These are phyloP conservation scores for Catostylus mosaicus DNA, from an alignment of 30 jellyfish, hydroid and myxozoan genomes.

Conservation along the genomic window DNA sequence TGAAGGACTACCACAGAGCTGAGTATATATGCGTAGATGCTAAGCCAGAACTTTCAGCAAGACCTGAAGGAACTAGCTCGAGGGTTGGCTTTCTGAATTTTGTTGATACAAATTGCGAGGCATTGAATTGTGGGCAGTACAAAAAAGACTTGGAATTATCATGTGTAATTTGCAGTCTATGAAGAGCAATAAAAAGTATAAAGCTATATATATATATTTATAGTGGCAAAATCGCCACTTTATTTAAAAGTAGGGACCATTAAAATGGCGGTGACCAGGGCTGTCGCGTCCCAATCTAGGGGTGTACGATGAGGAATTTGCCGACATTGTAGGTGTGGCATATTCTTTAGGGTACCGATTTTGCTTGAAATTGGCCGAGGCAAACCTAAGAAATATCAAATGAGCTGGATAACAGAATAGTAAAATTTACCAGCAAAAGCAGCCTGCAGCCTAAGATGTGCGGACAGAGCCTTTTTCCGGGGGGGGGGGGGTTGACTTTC, in stretches of 20 bases:
- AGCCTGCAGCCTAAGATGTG: no score
- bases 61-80: slow-evolving; percentile 44
- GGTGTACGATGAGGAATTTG: no score
- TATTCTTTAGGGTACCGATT: no score
- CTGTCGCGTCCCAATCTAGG: neutral
- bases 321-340: no score
- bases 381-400: no score
- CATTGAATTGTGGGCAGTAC: slow-evolving; percentile 71
- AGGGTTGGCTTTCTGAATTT: slow-evolving; percentile 82
- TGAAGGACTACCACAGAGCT: slow-evolving; percentile 73
- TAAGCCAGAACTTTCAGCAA: slow-evolving; percentile 61
- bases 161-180: slow-evolving; percentile 94
- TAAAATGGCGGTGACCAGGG: neutral
- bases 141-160: slow-evolving; percentile 72
- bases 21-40: slow-evolving; percentile 97
- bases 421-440: no score
- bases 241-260: neutral
- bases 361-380: no score
- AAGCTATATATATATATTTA: neutral
- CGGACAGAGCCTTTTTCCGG: no score
- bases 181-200: neutral
- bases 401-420: no score
- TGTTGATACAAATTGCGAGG: slow-evolving; percentile 91
- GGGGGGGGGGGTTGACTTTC: no score
- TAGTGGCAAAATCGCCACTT: neutral